A percentile compares a stretch with the other conserved stretches of the same genome.
Conservation (phyloP, 2,113 vertebrate genomes). For the Alosa alosa region DNA sequence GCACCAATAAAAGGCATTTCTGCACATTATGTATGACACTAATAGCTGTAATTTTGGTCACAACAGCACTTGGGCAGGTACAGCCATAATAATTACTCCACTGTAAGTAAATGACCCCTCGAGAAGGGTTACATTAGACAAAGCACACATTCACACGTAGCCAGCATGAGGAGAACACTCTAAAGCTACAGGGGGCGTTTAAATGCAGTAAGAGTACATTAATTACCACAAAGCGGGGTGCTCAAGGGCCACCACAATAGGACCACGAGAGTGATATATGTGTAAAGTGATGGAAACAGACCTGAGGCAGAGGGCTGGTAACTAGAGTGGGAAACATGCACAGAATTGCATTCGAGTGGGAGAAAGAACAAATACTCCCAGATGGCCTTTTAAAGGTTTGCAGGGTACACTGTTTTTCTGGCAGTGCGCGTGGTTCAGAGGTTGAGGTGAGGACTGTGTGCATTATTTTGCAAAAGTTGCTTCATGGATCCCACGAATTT, state of each 20-base stretch:
- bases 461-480: not conserved
- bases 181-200: constrained; percentile 11
- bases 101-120: not conserved
- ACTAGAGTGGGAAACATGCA: constrained; percentile 20
- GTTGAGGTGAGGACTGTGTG: constrained; percentile 22
- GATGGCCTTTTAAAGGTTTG: constrained; percentile 33
- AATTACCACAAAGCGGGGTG: constrained; percentile 13
- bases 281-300: constrained; percentile 29
- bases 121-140: not conserved
- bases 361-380: constrained; percentile 32
- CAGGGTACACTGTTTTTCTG: constrained; percentile 23
- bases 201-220: constrained; percentile 9
- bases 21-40: constrained; percentile 11
- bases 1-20: not conserved
- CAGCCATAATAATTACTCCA: not conserved
- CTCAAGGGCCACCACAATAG: constrained; percentile 23
- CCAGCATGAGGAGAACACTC: constrained; percentile 6
- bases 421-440: constrained; percentile 9
- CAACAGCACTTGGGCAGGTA: not conserved
- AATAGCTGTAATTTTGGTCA: not conserved
- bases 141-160: constrained; percentile 24
- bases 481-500: not conserved
- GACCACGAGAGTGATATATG: not conserved
- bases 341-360: constrained; percentile 11
- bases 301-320: constrained; percentile 30